These are phyloP conservation scores for Enteromius unitaeniatus DNA, from an alignment of 2,797 vertebrate genomes.

Conservation along the genomic window DNA sequence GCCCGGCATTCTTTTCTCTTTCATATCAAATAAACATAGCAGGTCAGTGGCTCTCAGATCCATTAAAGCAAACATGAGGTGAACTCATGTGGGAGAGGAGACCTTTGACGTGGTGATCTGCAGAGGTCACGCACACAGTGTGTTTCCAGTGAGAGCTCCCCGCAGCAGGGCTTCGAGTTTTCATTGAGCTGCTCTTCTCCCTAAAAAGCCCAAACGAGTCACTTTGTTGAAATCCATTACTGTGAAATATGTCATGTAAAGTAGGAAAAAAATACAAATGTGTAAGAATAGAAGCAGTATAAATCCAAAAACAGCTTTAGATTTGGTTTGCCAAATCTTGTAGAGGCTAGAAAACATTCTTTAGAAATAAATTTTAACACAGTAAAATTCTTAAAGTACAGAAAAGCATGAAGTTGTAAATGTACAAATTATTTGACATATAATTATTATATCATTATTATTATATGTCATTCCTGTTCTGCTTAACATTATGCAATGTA, in stretches of 20 bases:
- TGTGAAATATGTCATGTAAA: conserved; percentile 6
- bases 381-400: not conserved
- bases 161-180: conserved; percentile 36
- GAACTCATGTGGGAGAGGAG: conserved; percentile 31
- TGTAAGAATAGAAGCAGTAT: not conserved
- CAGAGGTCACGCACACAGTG: conserved; percentile 30
- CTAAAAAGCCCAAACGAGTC: conserved; percentile 41
- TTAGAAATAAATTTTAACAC: not conserved
- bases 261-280: not conserved
- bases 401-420: not conserved
- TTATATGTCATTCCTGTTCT: not conserved
- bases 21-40: conserved; percentile 47
- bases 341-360: not conserved
- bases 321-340: not conserved
- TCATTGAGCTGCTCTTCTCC: conserved; percentile 40
- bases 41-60: conserved; percentile 42
- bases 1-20: conserved; percentile 35
- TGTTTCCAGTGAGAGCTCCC: conserved; percentile 44
- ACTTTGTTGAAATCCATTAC: conserved; percentile 40
- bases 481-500: not conserved
- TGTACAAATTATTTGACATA: not conserved
- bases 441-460: too few species aligned
- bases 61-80: conserved; percentile 54
- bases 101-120: conserved; percentile 42
- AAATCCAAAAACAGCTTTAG: not conserved